These are phyloP conservation scores for Ectobius pallidus DNA, from an alignment of 2,888 invertebrate genomes.

Conservation along the genomic window DNA sequence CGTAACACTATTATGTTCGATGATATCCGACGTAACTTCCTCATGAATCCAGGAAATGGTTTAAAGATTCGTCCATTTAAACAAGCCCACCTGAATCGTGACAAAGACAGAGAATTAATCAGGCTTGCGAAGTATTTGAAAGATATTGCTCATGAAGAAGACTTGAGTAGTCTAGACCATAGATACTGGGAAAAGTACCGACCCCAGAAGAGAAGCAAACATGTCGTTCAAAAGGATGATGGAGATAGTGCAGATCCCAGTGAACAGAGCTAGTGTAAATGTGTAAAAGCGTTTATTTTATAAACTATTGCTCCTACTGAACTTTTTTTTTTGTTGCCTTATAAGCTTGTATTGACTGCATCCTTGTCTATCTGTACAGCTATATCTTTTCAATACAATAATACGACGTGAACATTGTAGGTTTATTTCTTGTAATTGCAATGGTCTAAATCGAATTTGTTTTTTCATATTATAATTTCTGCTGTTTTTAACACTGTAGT, in stretches of 20 bases:
- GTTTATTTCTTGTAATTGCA: too few species aligned
- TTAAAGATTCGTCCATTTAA: conserved; percentile 88
- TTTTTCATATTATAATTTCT: too few species aligned
- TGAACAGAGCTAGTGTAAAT: neutral
- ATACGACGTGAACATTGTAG: too few species aligned
- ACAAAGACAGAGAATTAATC: conserved; percentile 81
- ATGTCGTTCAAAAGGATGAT: neutral
- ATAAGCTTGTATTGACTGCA: too few species aligned
- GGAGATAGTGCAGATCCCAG: neutral
- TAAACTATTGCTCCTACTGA: too few species aligned
- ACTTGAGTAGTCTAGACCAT: conserved; percentile 86
- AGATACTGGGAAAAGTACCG: conserved; percentile 88
- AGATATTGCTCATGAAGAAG: conserved; percentile 79
- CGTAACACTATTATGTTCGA: conserved; percentile 99
- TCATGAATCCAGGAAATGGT: conserved; percentile 96
- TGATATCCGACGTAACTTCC: conserved; percentile 92
- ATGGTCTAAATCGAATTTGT: too few species aligned
- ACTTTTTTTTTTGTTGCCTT: too few species aligned
- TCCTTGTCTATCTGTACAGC: too few species aligned
- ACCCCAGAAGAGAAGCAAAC: conserved; percentile 48
- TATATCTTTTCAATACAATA: too few species aligned
- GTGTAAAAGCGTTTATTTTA: too few species aligned
- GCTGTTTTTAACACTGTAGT: too few species aligned
- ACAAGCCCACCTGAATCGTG: conserved; percentile 87
- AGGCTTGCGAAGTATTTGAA: conserved; percentile 81